Conservation (phyloP, 2,113 vertebrate species). For the Cottus gobio region DNA sequence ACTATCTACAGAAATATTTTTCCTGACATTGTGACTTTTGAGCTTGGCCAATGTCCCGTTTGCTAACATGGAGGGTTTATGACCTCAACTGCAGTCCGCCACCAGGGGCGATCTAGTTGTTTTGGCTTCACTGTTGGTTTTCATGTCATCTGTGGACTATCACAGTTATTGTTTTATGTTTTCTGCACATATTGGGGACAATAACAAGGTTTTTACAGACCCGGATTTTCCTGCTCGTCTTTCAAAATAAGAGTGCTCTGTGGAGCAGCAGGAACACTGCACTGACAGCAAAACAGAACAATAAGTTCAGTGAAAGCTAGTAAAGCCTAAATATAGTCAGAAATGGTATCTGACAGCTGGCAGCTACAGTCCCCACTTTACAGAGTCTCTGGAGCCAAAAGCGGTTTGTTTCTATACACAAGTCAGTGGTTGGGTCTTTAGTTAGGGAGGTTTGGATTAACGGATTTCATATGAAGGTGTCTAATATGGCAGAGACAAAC, state of each 20-base stretch:
- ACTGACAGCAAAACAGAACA: neutral
- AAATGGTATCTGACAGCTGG: neutral
- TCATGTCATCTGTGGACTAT: neutral
- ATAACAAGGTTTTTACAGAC: neutral
- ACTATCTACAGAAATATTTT: too few species aligned
- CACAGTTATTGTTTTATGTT: neutral
- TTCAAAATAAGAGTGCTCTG: neutral
- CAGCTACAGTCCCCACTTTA: neutral
- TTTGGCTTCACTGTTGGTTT: too few species aligned
- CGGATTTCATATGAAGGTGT: neutral
- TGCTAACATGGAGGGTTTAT: too few species aligned
- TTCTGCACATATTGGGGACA: neutral
- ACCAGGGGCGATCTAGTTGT: too few species aligned
- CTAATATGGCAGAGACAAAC: neutral
- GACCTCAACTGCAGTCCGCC: too few species aligned
- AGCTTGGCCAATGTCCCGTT: too few species aligned
- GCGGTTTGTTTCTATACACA: neutral
- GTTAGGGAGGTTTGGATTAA: neutral
- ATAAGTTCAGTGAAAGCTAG: neutral
- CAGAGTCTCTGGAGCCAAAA: neutral
- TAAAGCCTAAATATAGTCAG: neutral
- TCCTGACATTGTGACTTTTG: too few species aligned
- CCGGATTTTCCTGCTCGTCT: neutral
- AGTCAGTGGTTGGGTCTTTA: neutral
- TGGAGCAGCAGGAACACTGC: neutral